phyloP scores from a whole-genome alignment of 2,113 vertebrate species.

The Athene noctua region DNA sequence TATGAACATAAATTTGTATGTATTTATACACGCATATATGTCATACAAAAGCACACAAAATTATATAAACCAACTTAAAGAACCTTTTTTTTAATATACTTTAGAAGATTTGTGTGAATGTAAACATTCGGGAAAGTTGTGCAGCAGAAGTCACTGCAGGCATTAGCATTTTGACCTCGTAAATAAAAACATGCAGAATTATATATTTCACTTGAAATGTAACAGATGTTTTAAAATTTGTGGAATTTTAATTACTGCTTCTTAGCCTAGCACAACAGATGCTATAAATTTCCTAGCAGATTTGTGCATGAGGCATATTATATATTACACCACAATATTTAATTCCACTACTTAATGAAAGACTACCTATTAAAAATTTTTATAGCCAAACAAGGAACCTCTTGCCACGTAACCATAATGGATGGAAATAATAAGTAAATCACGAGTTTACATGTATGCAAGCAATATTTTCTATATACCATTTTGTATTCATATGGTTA shows the following conservation, averaged over 20 bases:
- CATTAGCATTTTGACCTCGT: conserved; percentile 48
- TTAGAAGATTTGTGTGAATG: conserved; percentile 62
- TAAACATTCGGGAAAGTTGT: conserved; percentile 69
- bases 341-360: conserved; percentile 30
- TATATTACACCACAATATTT: neutral
- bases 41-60: conserved; percentile 56
- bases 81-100: conserved; percentile 44
- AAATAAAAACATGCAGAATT: neutral
- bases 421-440: conserved; percentile 5
- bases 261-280: neutral
- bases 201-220: neutral
- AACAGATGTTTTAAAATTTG: neutral
- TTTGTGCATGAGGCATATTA: conserved; percentile 1
- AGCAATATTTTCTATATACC: conserved; percentile 16
- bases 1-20: neutral
- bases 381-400: conserved; percentile 5
- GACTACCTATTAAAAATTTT: neutral
- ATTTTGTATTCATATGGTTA: conserved; percentile 10
- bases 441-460: neutral
- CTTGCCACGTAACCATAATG: neutral
- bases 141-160: conserved; percentile 57
- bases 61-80: conserved; percentile 44
- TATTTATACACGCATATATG: conserved; percentile 29
- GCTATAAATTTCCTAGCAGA: neutral
- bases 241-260: neutral